Conservation (phyloP, 1,140 invertebrate species). For the Parasteatoda tepidariorum region DNA sequence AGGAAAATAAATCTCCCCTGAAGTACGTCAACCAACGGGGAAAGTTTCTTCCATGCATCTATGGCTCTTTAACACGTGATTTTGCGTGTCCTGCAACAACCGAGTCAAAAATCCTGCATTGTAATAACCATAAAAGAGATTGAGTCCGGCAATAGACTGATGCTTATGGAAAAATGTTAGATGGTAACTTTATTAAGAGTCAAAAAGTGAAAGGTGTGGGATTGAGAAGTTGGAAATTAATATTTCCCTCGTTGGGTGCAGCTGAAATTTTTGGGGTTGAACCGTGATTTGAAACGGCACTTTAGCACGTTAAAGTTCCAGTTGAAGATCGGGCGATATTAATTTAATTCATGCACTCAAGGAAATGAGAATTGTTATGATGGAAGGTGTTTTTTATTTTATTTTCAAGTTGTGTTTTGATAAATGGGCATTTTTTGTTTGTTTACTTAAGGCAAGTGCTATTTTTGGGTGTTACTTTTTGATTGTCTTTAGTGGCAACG, state of each 20-base stretch:
- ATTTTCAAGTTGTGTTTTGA: neutral
- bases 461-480: no score
- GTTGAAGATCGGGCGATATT: neutral
- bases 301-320: neutral
- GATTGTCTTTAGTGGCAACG: no score
- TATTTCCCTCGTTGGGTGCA: neutral
- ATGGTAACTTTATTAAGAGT: neutral
- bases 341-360: neutral
- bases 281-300: neutral
- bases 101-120: neutral
- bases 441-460: no score
- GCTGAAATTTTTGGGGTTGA: neutral
- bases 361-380: neutral
- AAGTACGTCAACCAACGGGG: neutral
- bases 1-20: neutral
- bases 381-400: neutral
- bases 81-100: neutral
- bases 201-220: neutral
- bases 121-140: neutral
- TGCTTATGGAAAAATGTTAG: no score
- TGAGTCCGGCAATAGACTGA: neutral
- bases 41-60: neutral
- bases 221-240: neutral
- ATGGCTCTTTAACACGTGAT: neutral
- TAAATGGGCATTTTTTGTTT: no score